Conservation (phyloP, 37 sponge, comb jelly and placozoan species). For the Spongilla lacustris region DNA sequence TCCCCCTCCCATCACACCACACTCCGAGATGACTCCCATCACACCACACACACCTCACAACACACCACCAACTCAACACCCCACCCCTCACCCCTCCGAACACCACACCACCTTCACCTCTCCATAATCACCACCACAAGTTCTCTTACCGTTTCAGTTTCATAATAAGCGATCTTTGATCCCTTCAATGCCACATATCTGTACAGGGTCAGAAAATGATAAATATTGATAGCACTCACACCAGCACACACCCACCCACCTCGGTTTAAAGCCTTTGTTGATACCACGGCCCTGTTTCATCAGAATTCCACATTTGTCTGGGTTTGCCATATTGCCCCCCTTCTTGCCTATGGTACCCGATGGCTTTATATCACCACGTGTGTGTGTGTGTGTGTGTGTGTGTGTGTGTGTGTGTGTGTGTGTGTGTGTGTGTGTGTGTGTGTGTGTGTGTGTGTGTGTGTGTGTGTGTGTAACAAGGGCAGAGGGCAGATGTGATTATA, state of each 20-base stretch:
- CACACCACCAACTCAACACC: background rate
- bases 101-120: background rate
- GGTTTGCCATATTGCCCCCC: constrained; percentile 63
- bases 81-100: too few species aligned
- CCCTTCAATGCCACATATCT: constrained; percentile 89
- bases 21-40: too few species aligned
- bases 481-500: background rate
- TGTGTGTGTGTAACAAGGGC: background rate
- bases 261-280: constrained; percentile 41
- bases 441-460: background rate
- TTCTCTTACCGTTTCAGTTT: constrained; percentile 56
- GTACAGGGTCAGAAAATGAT: background rate
- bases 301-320: constrained; percentile 70
- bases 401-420: constrained; percentile 1
- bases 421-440: constrained; percentile 4
- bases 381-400: too few species aligned
- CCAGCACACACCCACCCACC: constrained; percentile 7
- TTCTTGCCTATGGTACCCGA: constrained; percentile 4
- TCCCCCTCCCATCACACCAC: too few species aligned
- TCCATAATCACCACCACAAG: background rate
- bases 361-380: background rate
- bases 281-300: constrained; percentile 80
- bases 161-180: constrained; percentile 81
- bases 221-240: background rate
- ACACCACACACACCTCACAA: background rate